Evolutionary conservation across 2,797 vertebrate genomes (phyloP), one percentile per base, ranked within the genome.

Genomic region (Liparis tanakae): DNA sequence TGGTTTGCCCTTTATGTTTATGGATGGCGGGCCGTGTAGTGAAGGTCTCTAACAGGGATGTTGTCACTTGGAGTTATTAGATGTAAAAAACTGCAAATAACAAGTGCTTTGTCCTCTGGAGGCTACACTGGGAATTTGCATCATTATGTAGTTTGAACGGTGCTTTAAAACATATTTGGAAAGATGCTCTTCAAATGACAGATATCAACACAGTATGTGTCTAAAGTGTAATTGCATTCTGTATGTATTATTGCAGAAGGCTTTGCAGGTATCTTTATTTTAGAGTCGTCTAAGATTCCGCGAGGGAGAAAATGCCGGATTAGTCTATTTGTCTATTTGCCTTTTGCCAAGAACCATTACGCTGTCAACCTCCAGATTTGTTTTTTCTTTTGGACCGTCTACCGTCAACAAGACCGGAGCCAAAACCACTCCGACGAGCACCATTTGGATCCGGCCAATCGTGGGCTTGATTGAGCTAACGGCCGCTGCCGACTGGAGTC

Each of bases 1-100:
- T 78, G 78, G 39, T 33, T 67, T 82, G 70, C 72, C 83, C 86
- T 90, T 90, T 87, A 86, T 87, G 81, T 87, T 88, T 91, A 88
- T 89, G 84, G 80, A 92, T 90, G 74, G 71, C 57, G 72, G 72
- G 73, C 67, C 53, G 33, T 78, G 69, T 86, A 73, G 70, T 53
- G 78, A 86, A 84, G 70, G 76, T 85, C 69, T 78, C 56, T 74
- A 85, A 74, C 76, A 74, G 71, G 59, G 57, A 82, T 63, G 62
- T 46, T 79, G 74, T 85, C 81, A 82, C 81, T 67, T 53, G 41
- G 74, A 81, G 76, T 85, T 87, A 84, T 85, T 86, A 71, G 60
- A 82, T 37, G 44, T 51, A 75, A 65, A 69, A 79, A 46, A 84
- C 64, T 71, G 56, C 60, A 78, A 88, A 81, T 82, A 85, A 86